A percentile compares a stretch with the other conserved stretches of the same genome.
Conservation (phyloP, 1,140 invertebrate genomes). For the Heterodera carotae region DNA sequence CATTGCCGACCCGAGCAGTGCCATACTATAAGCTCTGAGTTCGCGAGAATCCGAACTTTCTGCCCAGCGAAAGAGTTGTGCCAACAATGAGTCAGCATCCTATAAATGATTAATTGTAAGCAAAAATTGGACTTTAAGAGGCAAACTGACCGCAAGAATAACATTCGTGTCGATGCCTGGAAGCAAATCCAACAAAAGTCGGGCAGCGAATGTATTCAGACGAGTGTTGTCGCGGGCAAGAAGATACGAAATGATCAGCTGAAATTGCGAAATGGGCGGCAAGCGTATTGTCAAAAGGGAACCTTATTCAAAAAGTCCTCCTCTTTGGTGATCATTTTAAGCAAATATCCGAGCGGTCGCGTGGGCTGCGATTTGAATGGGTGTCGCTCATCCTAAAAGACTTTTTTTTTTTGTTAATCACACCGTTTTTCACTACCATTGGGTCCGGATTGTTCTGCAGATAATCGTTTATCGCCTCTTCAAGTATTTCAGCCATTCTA, state of each 20-base stretch:
- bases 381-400: slow-evolving; percentile 32
- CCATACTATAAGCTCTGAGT: slow-evolving; percentile 47
- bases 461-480: slow-evolving; percentile 48
- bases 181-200: slow-evolving; percentile 37
- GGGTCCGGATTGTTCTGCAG: slow-evolving; percentile 51
- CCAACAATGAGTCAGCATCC: slow-evolving; percentile 42
- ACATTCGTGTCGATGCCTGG: slow-evolving; percentile 47
- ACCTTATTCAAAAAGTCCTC: slow-evolving; percentile 49
- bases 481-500: slow-evolving; percentile 44
- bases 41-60: slow-evolving; percentile 50
- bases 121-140: neutral
- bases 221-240: slow-evolving; percentile 39
- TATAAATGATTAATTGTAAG: slow-evolving; percentile 23
- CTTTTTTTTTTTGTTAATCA: neutral
- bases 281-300: slow-evolving; percentile 30
- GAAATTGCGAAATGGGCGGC: slow-evolving; percentile 33
- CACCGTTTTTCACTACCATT: slow-evolving; percentile 21
- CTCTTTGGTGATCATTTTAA: slow-evolving; percentile 30
- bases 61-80: slow-evolving; percentile 45
- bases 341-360: slow-evolving; percentile 45
- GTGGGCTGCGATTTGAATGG: slow-evolving; percentile 43
- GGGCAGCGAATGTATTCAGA: slow-evolving; percentile 45
- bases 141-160: slow-evolving; percentile 25
- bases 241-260: slow-evolving; percentile 47
- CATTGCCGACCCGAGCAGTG: slow-evolving; percentile 39